Evolutionary conservation across 2,888 invertebrate genomes (phyloP), one percentile per base, ranked within the genome.

Genomic region (Adelognathus sp.): DNA sequence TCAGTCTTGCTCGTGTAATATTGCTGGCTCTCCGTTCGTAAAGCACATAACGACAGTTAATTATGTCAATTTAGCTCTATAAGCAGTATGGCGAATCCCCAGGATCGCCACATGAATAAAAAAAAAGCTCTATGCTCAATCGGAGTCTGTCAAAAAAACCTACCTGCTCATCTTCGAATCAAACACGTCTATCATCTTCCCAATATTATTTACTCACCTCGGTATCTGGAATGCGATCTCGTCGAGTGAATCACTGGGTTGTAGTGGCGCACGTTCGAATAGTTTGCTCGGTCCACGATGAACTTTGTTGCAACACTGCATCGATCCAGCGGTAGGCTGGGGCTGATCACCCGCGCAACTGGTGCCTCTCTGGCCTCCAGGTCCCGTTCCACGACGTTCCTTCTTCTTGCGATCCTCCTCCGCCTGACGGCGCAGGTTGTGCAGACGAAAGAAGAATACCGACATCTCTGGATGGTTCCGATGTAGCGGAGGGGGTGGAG

Each of bases 391-490:
- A 21, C 90, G 86, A 76, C 93, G 87, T 76, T 89, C 90, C 81
- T 92, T 93, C 88, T 93, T 94, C 90, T 94, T 94, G 83, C 94
- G 94, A 90, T 95, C 94, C 89, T 94, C 94, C 92, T 96, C 96
- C 93, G 96, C 96, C 91, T 96, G 96, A 82, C 97, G 95, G 92
- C 95, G 97, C 91, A 96, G 94, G 93, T 97, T 97, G 95, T 97
- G 97, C 92, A 97, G 95, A 88, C 97, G 97, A 93, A 97, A 97
- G 96, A 97, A 97, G 95, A 97, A 97, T 94, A 97, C 95, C 94
- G 97, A 97, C 97, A 97, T 97, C 93, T 95, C 96, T 93, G 88
- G 85, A 33, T 73, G 67, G 56, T 76, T 67, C 36, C 71, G 36
- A 63, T 44, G 41, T 54, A 76, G 46, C 31, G 61, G 66, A 36